These are phyloP conservation scores for Poecile montanus DNA, from an alignment of 2,797 vertebrate genomes.

Conservation along the genomic window DNA sequence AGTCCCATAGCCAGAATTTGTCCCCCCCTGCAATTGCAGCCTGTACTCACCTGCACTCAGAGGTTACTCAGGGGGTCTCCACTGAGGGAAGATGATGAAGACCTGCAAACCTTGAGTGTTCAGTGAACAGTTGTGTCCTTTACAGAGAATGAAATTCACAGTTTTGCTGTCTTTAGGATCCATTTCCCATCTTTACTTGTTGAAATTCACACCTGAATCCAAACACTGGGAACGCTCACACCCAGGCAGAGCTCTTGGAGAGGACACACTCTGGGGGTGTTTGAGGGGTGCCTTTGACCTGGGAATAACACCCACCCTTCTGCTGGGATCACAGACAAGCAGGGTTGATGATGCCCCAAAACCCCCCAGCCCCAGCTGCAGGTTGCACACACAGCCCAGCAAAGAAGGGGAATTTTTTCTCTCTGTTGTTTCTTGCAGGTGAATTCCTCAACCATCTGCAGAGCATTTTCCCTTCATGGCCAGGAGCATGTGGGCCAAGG, in stretches of 20 bases:
- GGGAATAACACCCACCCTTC: not conserved
- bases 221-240: not conserved
- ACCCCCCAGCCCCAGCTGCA: not conserved
- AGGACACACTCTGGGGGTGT: not conserved
- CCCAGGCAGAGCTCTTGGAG: not conserved
- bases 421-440: constrained; percentile 70
- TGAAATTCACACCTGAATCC: not conserved
- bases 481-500: not conserved
- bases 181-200: not conserved
- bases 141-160: not conserved
- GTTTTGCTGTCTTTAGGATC: rapidly evolving
- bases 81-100: not conserved
- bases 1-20: not conserved
- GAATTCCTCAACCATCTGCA: constrained; percentile 73
- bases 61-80: no score
- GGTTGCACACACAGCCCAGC: not conserved
- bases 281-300: not conserved
- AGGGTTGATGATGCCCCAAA: not conserved
- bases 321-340: not conserved
- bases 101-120: not conserved
- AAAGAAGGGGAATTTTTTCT: not conserved
- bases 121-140: no score
- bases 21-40: not conserved
- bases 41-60: not conserved
- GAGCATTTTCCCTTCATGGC: constrained; percentile 47